Percentiles rank a stretch among this genome's conserved stretches.
Conservation (phyloP, 1,140 invertebrate genomes). For the Augochlora pura region DNA sequence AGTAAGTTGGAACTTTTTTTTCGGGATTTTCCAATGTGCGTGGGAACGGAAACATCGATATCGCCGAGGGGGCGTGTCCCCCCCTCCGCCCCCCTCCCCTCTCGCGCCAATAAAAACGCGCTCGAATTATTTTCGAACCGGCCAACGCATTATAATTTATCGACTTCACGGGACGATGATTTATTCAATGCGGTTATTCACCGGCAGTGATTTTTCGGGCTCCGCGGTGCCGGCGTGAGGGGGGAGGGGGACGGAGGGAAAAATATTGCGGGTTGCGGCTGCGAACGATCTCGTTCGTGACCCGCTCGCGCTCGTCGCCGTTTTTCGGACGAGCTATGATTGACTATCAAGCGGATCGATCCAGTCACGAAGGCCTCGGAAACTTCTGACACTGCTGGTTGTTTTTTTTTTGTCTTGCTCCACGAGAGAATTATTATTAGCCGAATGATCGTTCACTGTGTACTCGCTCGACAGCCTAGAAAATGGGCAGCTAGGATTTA, state of each 20-base stretch:
- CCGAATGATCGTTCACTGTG: background rate
- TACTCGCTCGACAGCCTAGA: too few relatives aligned
- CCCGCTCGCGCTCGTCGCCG: too few relatives aligned
- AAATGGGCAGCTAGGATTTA: too few relatives aligned
- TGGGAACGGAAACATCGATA: background rate
- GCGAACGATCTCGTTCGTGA: background rate
- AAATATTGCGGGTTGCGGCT: background rate
- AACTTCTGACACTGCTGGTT: background rate
- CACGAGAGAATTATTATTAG: background rate
- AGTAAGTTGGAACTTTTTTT: too few relatives aligned
- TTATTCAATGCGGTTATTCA: slow-evolving; percentile 2
- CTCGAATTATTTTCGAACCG: slow-evolving; percentile 6
- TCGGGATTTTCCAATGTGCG: background rate
- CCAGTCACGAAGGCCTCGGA: too few relatives aligned
- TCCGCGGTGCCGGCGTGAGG: background rate
- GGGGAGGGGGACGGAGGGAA: background rate
- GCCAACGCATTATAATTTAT: slow-evolving; percentile 23
- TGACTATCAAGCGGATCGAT: too few relatives aligned
- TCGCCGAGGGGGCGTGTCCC: background rate
- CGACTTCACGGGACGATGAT: slow-evolving; percentile 9
- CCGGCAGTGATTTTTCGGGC: background rate
- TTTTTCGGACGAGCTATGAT: too few relatives aligned
- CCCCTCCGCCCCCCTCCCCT: background rate
- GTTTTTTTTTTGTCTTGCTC: background rate
- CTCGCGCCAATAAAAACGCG: background rate